Conservation (phyloP, 2,113 vertebrate genomes). For the Calidris pugnax region DNA sequence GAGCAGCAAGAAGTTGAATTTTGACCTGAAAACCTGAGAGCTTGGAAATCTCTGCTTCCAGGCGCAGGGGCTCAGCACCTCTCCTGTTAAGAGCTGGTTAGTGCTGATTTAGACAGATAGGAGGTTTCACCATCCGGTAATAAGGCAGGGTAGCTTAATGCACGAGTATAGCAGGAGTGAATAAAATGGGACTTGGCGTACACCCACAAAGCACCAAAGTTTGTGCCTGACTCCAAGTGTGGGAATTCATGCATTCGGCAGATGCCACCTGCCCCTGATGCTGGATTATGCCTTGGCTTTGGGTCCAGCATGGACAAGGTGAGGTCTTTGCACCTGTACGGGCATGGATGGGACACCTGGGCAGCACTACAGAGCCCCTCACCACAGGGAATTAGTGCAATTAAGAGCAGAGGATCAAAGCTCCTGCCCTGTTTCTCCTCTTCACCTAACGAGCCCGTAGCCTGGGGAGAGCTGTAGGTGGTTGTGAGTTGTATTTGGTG, state of each 20-base stretch:
- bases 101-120: accelerated
- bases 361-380: background rate
- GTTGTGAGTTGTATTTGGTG: background rate
- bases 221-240: background rate
- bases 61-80: background rate
- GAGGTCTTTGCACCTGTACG: background rate
- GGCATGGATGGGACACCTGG: background rate
- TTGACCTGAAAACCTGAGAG: background rate
- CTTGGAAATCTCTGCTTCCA: background rate
- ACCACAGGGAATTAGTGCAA: background rate
- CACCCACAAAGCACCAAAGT: background rate
- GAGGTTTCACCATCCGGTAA: background rate
- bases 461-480: background rate
- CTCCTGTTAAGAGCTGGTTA: background rate
- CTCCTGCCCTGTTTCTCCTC: background rate
- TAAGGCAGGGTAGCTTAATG: background rate
- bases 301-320: background rate
- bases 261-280: background rate
- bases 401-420: background rate
- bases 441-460: background rate
- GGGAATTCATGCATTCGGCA: background rate
- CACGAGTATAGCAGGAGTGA: no score
- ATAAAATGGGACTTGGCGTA: background rate
- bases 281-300: background rate
- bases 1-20: background rate